Conservation (phyloP, 2,888 invertebrate species). For the Mesorhabditis spiculigera region DNA sequence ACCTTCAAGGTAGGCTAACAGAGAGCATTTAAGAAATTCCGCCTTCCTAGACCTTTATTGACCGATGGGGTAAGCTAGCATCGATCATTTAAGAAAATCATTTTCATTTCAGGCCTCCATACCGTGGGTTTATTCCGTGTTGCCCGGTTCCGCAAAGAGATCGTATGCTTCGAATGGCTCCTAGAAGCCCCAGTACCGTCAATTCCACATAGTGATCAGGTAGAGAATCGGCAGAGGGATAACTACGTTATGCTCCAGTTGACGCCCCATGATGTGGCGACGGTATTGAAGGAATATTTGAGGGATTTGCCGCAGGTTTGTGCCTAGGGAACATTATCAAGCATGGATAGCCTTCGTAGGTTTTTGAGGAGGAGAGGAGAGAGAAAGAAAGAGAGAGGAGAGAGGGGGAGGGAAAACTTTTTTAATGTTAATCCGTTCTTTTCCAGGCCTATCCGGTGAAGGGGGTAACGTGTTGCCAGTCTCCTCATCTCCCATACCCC, state of each 20-base stretch:
- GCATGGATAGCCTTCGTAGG: constrained; percentile 86
- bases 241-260: constrained; percentile 55
- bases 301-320: constrained; percentile 80
- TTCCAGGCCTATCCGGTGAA: constrained; percentile 28
- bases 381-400: no score
- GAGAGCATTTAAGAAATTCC: no score
- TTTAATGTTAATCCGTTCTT: no score
- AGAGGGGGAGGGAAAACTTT: no score
- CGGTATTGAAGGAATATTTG: constrained; percentile 81
- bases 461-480: constrained; percentile 33
- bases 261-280: constrained; percentile 83
- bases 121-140: constrained; percentile 87
- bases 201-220: not conserved
- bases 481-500: constrained; percentile 77
- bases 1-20: no score
- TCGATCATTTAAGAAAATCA: not conserved
- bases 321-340: constrained; percentile 82
- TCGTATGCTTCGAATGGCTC: constrained; percentile 71
- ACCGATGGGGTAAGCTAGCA: not conserved
- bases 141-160: constrained; percentile 83
- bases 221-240: not conserved
- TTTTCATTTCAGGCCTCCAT: constrained; percentile 65
- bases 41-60: not conserved
- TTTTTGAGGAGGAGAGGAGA: constrained; percentile 23
- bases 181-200: constrained; percentile 21